phyloP scores from a whole-genome alignment of 2,113 vertebrate species.

The Fukomys damarensis region DNA sequence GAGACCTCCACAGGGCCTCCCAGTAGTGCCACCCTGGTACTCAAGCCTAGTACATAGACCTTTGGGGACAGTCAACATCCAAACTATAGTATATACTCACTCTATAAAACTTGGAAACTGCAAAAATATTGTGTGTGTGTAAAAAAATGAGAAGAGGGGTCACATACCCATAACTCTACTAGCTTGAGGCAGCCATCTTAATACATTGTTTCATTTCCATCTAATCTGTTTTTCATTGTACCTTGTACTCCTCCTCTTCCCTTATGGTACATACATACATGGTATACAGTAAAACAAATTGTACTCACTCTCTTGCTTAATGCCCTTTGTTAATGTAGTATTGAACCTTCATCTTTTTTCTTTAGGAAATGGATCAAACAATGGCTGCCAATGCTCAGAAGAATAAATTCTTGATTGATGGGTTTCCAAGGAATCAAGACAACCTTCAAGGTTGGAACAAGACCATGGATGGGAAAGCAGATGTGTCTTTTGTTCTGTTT shows the following conservation, averaged over 20 bases:
- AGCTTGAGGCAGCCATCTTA: not conserved
- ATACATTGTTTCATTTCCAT: slow-evolving; percentile 18
- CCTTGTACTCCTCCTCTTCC: not conserved
- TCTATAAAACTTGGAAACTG: slow-evolving; percentile 21
- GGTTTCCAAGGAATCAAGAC: slow-evolving; percentile 98
- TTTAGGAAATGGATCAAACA: slow-evolving; percentile 92
- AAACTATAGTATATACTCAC: not conserved
- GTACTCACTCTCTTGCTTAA: slow-evolving; percentile 3
- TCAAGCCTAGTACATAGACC: not conserved
- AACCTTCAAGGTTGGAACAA: slow-evolving; percentile 96
- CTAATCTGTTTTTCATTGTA: not conserved
- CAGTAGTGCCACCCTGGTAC: not conserved
- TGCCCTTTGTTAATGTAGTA: slow-evolving; percentile 27
- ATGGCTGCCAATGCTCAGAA: slow-evolving; percentile 90
- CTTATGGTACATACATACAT: not conserved
- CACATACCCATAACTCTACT: not conserved
- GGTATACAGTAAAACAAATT: slow-evolving; percentile 4
- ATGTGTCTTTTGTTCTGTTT: slow-evolving; percentile 98
- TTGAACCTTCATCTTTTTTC: slow-evolving; percentile 65
- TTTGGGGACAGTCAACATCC: not conserved
- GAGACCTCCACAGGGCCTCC: not conserved
- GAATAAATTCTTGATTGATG: slow-evolving; percentile 97
- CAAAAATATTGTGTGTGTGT: not conserved
- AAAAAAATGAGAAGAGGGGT: not conserved
- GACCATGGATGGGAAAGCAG: slow-evolving; percentile 94